Evolutionary conservation across 2,797 vertebrate genomes (phyloP), one percentile per base, ranked within the genome.

Genomic region (Lepilemur ruficaudatus): DNA sequence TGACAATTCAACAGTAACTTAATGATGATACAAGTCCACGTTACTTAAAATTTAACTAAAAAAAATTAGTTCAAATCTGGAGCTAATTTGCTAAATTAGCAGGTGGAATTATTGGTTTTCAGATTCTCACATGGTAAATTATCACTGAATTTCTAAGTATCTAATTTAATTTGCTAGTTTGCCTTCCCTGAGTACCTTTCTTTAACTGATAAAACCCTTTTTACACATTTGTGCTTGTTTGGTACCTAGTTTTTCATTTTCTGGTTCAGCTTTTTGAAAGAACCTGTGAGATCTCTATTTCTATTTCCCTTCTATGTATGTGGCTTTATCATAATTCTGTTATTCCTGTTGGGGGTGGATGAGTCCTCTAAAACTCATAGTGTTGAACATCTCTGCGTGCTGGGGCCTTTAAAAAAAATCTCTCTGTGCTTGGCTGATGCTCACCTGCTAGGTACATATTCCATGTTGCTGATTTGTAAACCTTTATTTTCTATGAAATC

Each of bases 81-180:
- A 50, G 32, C 52, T 43, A 78, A 22, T 73, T 80, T 57, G 81
- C 22, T 63, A 61, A 81, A 43, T 43, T 84, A 52, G 22, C 91
- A 35, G 9, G 8, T 55, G 11, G 30, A 93, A 70, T 63, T 85
- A 59, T 78, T 91, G 72, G 1, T 69, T 96, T 85, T 85, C 50
- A 89, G 38, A 55, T 1, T 83, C 57, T 89, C 1, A 38, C 1
- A 0, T 81, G 43, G 20, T 67, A 84, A 89, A 57, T 94, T 87
- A 89, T 65, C 57, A 80, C 72, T 95, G 25, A 85, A 70, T 81
- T 87, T 93, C 50, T 96, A 70, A 91, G 95, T 92, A 28, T 81
- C 25, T 85, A 46, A 78, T 82, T 90, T 75, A 4, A 84, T 92
- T 89, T 90, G 25, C 76, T 90, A 67, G 17, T 85, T 94, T 94